Evolutionary conservation across 2,113 vertebrate species (phyloP).

Genomic region (Nerophis lumbriciformis): DNA sequence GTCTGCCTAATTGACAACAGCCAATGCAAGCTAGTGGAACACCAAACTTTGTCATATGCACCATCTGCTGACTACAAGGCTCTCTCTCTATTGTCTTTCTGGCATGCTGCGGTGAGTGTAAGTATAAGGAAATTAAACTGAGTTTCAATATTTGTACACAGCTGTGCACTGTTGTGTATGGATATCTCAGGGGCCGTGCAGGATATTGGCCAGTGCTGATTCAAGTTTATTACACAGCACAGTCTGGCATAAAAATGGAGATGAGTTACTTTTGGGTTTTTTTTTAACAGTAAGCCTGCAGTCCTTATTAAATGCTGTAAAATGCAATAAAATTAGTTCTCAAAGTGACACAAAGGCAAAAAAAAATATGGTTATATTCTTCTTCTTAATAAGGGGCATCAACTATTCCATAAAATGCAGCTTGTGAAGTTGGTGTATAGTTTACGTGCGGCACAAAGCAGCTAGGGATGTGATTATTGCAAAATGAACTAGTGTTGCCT

Average conservation of each 20-base stretch:
- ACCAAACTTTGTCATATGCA: constrained; percentile 34
- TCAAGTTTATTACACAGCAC: constrained; percentile 35
- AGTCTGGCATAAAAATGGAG: constrained; percentile 13
- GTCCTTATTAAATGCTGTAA: constrained; percentile 10
- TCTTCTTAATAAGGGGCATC: constrained; percentile 18
- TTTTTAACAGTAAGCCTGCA: constrained; percentile 16
- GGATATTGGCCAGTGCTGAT: constrained; percentile 28
- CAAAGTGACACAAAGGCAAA: constrained; percentile 16
- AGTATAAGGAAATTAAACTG: constrained; percentile 38
- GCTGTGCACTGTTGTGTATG: constrained; percentile 24
- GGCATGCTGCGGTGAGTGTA: constrained; percentile 28
- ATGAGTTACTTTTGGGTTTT: constrained; percentile 25
- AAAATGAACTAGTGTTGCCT: constrained; percentile 1
- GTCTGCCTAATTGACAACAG: constrained; percentile 18
- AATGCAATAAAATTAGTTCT: constrained; percentile 27
- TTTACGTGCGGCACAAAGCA: constrained; percentile 3
- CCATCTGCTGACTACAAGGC: constrained; percentile 36
- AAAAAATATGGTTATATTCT: neutral
- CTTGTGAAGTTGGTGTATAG: neutral
- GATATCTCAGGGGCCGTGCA: constrained; percentile 40
- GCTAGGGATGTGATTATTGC: constrained; percentile 21
- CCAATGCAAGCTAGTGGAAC: constrained; percentile 30
- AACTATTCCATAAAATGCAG: constrained; percentile 6
- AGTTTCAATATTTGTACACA: constrained; percentile 36
- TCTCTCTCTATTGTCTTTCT: constrained; percentile 32